A percentile compares a stretch with the other conserved stretches of the same genome.
phyloP scores from a whole-genome alignment of 2,888 invertebrate species.

The Hirtodrosophila histrioides region DNA sequence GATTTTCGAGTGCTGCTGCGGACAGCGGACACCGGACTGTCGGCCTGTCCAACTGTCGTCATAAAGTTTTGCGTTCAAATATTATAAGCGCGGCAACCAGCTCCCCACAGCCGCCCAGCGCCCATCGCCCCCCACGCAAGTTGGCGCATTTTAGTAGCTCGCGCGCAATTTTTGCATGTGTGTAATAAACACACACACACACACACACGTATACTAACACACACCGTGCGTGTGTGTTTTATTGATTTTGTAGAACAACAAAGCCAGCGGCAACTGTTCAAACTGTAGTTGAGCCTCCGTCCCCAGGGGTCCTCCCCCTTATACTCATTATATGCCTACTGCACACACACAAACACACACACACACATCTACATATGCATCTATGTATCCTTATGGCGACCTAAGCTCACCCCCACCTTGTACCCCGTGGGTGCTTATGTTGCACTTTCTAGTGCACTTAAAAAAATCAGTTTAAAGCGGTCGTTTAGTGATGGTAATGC shows the following conservation, averaged over 20 bases:
- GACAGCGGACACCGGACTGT: conserved; percentile 12
- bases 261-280: conserved; percentile 33
- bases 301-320: conserved; percentile 13
- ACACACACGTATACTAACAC: conserved; percentile 6
- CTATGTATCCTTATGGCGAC: conserved; percentile 4
- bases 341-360: neutral
- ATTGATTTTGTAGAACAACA: conserved; percentile 68
- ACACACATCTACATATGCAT: neutral
- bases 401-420: neutral
- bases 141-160: conserved; percentile 36
- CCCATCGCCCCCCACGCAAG: conserved; percentile 36
- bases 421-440: neutral
- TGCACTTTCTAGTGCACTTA: neutral
- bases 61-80: conserved; percentile 43
- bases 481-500: too few species aligned
- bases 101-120: conserved; percentile 1
- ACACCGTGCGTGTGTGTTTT: conserved; percentile 50
- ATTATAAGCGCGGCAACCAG: conserved; percentile 29
- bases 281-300: conserved; percentile 30
- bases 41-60: conserved; percentile 34
- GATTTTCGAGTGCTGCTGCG: conserved; percentile 30
- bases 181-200: conserved; percentile 22
- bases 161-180: conserved; percentile 60
- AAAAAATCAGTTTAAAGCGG: too few species aligned
- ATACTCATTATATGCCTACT: conserved; percentile 5